phyloP scores from a whole-genome alignment of 2,888 invertebrate genomes.

The Drosophila mulleri region DNA sequence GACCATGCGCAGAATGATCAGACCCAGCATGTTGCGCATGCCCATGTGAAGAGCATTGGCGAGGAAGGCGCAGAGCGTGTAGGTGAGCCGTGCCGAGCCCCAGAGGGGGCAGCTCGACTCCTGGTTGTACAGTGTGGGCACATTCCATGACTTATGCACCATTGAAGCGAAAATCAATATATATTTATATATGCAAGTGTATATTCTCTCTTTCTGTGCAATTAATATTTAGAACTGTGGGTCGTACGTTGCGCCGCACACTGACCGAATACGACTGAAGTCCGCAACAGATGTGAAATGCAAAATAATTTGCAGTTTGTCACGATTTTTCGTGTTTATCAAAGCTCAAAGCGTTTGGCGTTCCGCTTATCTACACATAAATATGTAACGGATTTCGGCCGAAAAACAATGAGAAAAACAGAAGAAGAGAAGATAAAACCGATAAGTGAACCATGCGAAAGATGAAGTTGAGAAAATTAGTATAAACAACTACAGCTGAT shows the following conservation, averaged over 20 bases:
- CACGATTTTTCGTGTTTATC: constrained; percentile 61
- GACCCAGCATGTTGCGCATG: constrained; percentile 86
- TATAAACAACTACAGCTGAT: constrained; percentile 7
- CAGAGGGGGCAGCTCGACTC: constrained; percentile 50
- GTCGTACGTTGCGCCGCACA: constrained; percentile 14
- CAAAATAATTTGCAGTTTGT: constrained; percentile 60
- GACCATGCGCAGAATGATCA: constrained; percentile 87
- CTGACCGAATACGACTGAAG: constrained; percentile 17
- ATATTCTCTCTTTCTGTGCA: no score
- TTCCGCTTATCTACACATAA: constrained; percentile 41
- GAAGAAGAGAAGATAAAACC: constrained; percentile 14
- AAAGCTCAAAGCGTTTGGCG: constrained; percentile 6
- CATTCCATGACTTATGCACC: constrained; percentile 61
- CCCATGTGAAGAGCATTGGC: constrained; percentile 82
- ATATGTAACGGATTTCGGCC: constrained; percentile 33
- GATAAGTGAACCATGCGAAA: constrained; percentile 1
- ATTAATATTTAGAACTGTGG: constrained; percentile 3
- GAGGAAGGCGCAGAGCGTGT: constrained; percentile 83
- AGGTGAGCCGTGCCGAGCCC: constrained; percentile 83
- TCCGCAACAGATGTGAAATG: constrained; percentile 20
- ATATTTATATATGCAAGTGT: neutral
- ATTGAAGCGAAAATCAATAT: constrained; percentile 21
- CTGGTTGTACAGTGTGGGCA: constrained; percentile 22
- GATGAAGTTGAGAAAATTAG: constrained; percentile 3
- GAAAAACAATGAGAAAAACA: constrained; percentile 23